phyloP scores from a whole-genome alignment of 2,797 vertebrate genomes.

The Trematocara caparti region DNA sequence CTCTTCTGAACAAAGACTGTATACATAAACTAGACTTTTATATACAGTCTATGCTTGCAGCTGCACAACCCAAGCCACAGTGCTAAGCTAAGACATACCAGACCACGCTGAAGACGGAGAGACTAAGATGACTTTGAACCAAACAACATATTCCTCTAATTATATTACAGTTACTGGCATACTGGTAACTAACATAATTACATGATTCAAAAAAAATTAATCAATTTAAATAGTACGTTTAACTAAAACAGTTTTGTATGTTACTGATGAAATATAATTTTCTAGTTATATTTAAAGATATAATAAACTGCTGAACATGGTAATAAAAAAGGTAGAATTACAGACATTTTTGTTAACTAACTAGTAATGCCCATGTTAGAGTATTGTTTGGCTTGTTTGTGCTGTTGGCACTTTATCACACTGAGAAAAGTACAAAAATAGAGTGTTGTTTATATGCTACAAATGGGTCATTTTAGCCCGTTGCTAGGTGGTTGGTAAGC shows the following conservation, averaged over 20 bases:
- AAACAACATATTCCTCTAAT: not conserved
- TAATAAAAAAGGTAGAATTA: not conserved
- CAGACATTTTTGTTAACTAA: not conserved
- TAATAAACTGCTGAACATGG: not conserved
- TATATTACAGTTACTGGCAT: not conserved
- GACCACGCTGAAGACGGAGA: not conserved
- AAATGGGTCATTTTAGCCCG: not conserved
- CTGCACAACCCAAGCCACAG: not conserved
- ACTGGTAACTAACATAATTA: not conserved
- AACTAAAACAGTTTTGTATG: not conserved
- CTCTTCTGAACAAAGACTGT: not conserved
- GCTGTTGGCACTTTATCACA: not conserved
- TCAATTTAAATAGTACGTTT: not conserved
- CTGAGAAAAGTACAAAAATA: not conserved
- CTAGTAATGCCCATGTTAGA: not conserved
- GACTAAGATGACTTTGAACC: not conserved
- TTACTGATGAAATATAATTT: not conserved
- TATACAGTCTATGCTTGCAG: not conserved
- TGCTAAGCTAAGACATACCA: not conserved
- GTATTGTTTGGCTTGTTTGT: not conserved
- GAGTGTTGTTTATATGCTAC: not conserved
- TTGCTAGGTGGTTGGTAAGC: not conserved
- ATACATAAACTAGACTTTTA: not conserved
- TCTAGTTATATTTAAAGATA: not conserved
- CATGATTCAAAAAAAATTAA: fast-evolving